A percentile compares a stretch with the other conserved stretches of the same genome.
These are phyloP conservation scores for Aphidius colemani DNA, from an alignment of 2,888 invertebrate genomes.

Conservation along the genomic window DNA sequence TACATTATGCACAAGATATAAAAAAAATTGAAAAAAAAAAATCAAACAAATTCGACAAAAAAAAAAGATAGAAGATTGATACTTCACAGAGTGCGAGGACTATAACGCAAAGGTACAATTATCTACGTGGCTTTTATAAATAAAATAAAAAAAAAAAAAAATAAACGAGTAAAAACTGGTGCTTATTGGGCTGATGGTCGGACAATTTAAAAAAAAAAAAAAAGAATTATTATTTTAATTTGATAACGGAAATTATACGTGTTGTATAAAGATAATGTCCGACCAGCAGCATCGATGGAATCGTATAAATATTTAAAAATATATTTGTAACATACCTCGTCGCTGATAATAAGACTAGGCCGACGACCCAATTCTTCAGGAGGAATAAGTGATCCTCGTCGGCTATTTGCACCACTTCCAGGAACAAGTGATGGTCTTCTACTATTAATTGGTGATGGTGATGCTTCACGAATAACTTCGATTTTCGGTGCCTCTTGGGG, in stretches of 20 bases:
- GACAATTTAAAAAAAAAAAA: background rate
- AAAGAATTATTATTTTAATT: background rate
- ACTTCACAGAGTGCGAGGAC: conserved; percentile 29
- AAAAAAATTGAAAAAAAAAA: conserved; percentile 22
- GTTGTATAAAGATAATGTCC: background rate
- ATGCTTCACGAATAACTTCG: conserved; percentile 82
- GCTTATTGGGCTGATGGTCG: background rate
- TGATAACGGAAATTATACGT: background rate
- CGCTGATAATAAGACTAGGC: conserved; percentile 89
- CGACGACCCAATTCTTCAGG: conserved; percentile 85
- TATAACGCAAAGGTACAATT: conserved; percentile 26
- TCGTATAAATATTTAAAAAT: conserved; percentile 23
- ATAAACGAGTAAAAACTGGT: background rate
- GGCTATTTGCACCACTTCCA: conserved; percentile 67
- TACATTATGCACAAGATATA: conserved; percentile 14
- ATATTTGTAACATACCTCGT: conserved; percentile 76
- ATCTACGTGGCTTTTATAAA: conserved; percentile 26
- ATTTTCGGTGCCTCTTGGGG: conserved; percentile 79
- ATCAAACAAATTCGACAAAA: conserved; percentile 15
- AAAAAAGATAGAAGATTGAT: conserved; percentile 22
- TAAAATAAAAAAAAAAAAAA: conserved; percentile 15
- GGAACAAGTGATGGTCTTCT: conserved; percentile 79
- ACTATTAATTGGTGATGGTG: conserved; percentile 68
- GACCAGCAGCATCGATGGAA: conserved; percentile 1
- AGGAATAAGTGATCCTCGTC: conserved; percentile 86